Evolutionary conservation across 2,888 invertebrate species (phyloP).

Genomic region (Helleia helle): DNA sequence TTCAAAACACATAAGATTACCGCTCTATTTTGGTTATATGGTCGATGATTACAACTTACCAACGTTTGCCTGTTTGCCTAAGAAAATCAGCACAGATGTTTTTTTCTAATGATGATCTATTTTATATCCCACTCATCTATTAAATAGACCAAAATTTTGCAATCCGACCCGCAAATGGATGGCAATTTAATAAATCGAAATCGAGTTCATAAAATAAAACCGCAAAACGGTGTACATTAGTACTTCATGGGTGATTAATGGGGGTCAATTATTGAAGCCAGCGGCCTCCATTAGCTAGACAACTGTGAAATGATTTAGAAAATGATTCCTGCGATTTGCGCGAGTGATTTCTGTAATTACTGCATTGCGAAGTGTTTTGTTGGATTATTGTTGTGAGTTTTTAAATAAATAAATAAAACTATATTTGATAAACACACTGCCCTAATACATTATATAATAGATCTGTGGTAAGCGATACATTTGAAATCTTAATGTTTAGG

Average conservation of each 20-base stretch:
- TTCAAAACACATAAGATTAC: no score
- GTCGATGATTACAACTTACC: not conserved
- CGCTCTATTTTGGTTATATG: no score
- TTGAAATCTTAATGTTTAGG: no score
- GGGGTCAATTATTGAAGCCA: slow-evolving; percentile 3
- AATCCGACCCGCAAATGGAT: not conserved
- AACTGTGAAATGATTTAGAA: slow-evolving; percentile 9
- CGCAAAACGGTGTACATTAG: slow-evolving; percentile 5
- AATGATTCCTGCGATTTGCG: slow-evolving; percentile 6
- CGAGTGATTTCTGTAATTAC: not conserved
- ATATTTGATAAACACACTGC: no score
- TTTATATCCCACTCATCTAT: no score
- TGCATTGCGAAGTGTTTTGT: no score
- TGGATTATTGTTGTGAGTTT: no score
- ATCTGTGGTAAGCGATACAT: no score
- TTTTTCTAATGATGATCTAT: no score
- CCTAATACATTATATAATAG: no score
- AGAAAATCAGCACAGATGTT: no score
- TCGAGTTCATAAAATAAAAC: slow-evolving; percentile 8
- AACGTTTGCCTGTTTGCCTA: not conserved
- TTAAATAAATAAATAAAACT: no score
- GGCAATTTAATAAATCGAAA: slow-evolving; percentile 1
- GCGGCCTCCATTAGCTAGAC: slow-evolving; percentile 7
- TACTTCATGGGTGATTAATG: slow-evolving; percentile 1
- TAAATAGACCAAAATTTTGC: slow-evolving; percentile 6